Evolutionary conservation across 2,797 vertebrate genomes (phyloP), one percentile per base, ranked within the genome.

Genomic region (Pangasius mekongensis): DNA sequence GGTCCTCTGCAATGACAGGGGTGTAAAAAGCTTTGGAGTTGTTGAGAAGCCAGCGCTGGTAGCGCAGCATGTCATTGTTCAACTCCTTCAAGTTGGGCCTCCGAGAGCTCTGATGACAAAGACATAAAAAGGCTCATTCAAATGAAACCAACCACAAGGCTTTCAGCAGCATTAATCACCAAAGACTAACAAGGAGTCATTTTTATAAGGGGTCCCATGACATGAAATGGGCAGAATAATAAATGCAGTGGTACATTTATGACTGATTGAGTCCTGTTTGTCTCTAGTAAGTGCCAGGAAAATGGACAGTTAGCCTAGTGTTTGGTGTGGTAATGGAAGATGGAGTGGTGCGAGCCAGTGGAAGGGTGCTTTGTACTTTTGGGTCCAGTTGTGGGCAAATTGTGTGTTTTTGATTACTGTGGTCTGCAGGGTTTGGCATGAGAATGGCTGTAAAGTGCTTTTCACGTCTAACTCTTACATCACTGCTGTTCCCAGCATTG

Each of bases 11-110:
- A 64, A 98, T 97, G 36, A 99, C 98, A 0, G 98, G 96, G 0
- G 97, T 97, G 93, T 99, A 99, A 93, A 99, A 99, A 20, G 97
- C 97, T 93, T 99, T 99, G 93, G 97, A 97, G 94, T 98, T 98
- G 58, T 97, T 98, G 91, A 99, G 96, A 36, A 99, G 96, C 99
- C 98, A 99, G 52, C 98, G 96, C 81, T 99, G 98, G 90, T 98
- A 99, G 60, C 95, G 97, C 30, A 96, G 87, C 93, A 98, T 95
- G 87, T 99, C 98, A 74, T 95, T 95, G 62, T 97, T 95, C 81
- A 99, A 93, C 16, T 99, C 98, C 93, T 99, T 99, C 92, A 99
- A 96, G 89, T 98, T 99, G 81, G 97, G 98, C 87, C 98, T 96
- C 67, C 98, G 97, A 93, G 97, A 97, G 22, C 97, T 97, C 98